These are phyloP conservation scores for Vulpes lagopus DNA, from an alignment of 2,113 vertebrate species.

Conservation along the genomic window DNA sequence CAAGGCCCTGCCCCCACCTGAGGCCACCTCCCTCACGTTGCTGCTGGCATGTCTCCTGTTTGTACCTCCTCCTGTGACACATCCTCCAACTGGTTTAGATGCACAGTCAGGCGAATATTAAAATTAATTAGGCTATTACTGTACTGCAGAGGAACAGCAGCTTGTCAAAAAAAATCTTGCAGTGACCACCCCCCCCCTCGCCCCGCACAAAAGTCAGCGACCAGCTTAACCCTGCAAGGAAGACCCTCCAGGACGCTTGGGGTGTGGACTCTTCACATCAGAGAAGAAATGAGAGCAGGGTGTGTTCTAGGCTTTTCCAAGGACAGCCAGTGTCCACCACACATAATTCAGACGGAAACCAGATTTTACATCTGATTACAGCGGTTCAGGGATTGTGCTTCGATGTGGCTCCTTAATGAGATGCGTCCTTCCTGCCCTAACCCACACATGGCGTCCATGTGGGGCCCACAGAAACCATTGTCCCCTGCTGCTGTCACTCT, in stretches of 20 bases:
- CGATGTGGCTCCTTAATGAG: constrained; percentile 83
- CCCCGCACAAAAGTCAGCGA: neutral
- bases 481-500: constrained; percentile 73
- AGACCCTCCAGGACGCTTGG: neutral
- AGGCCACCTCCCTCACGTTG: constrained; percentile 77
- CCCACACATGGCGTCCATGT: constrained; percentile 69
- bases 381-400: constrained; percentile 78
- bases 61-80: constrained; percentile 79
- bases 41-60: constrained; percentile 80
- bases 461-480: constrained; percentile 74
- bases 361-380: constrained; percentile 80
- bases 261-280: constrained; percentile 73
- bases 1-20: constrained; percentile 77
- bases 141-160: constrained; percentile 65
- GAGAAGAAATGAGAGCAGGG: constrained; percentile 72
- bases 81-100: constrained; percentile 79
- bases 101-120: constrained; percentile 79
- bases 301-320: constrained; percentile 48
- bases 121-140: constrained; percentile 84
- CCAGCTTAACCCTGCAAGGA: neutral
- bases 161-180: constrained; percentile 63
- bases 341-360: constrained; percentile 75
- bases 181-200: neutral
- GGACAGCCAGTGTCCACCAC: constrained; percentile 47
- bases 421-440: constrained; percentile 78